phyloP scores from a whole-genome alignment of 2,888 invertebrate species.

The Colletes collaris region DNA sequence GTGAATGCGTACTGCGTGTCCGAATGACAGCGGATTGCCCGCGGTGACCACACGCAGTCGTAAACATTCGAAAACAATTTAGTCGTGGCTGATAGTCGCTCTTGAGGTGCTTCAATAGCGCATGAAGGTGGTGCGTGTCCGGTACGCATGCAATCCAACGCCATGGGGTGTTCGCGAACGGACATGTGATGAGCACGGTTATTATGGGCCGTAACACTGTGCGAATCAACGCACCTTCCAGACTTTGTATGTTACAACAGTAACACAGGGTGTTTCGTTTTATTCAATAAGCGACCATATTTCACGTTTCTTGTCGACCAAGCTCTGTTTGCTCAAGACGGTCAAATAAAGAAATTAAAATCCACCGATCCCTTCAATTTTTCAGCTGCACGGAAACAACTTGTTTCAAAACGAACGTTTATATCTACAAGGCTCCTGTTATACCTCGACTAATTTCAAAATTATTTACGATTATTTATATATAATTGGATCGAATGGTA shows the following conservation, averaged over 20 bases:
- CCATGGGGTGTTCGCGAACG: constrained; percentile 68
- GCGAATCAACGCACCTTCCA: constrained; percentile 35
- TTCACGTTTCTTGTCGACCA: not conserved
- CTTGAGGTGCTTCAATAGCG: constrained; percentile 70
- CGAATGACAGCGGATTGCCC: constrained; percentile 54
- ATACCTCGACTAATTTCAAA: too few relatives aligned
- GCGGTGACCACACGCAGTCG: constrained; percentile 54
- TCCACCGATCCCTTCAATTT: too few relatives aligned
- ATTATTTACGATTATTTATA: too few relatives aligned
- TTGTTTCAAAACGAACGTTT: too few relatives aligned
- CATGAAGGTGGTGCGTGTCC: constrained; percentile 71
- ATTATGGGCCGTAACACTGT: constrained; percentile 57
- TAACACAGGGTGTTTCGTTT: not conserved
- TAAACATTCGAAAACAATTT: constrained; percentile 77
- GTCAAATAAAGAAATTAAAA: too few relatives aligned
- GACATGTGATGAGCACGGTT: constrained; percentile 66
- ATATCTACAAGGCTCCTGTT: too few relatives aligned
- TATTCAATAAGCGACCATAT: not conserved
- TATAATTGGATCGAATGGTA: too few relatives aligned
- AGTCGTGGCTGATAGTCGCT: constrained; percentile 68
- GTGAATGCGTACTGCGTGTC: constrained; percentile 47
- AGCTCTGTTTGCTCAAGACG: too few relatives aligned
- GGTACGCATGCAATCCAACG: constrained; percentile 69
- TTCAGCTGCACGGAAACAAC: too few relatives aligned
- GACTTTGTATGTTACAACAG: not conserved